Conservation (phyloP, 2,888 invertebrate species). For the Sinodicranocentrus sp. region DNA sequence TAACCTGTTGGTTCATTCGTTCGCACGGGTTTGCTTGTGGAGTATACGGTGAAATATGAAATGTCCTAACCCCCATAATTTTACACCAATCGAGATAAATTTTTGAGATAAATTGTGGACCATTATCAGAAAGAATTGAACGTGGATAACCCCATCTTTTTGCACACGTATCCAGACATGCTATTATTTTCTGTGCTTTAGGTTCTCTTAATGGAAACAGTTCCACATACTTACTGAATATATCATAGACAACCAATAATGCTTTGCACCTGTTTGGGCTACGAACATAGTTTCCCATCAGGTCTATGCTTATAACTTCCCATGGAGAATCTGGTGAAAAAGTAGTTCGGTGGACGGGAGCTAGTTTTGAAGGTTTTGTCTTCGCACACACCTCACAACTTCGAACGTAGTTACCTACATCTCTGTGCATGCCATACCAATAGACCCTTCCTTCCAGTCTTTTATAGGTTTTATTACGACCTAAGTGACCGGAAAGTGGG, state of each 20-base stretch:
- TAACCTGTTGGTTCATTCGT: constrained; percentile 52
- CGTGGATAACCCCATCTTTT: constrained; percentile 48
- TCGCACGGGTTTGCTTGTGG: constrained; percentile 63
- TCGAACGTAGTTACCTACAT: constrained; percentile 39
- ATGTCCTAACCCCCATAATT: constrained; percentile 37
- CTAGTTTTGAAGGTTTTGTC: constrained; percentile 28
- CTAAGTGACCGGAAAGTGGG: constrained; percentile 56
- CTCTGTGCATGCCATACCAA: constrained; percentile 58
- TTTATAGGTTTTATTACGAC: constrained; percentile 53
- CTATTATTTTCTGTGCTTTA: constrained; percentile 23
- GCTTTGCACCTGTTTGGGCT: constrained; percentile 20
- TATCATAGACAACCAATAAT: constrained; percentile 50
- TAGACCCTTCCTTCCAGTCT: constrained; percentile 51
- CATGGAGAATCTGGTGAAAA: constrained; percentile 23
- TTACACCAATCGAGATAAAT: constrained; percentile 42
- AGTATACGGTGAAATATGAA: constrained; percentile 48
- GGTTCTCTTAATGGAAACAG: constrained; percentile 55
- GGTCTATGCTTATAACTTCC: constrained; percentile 42
- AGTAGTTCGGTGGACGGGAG: not conserved
- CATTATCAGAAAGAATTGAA: constrained; percentile 56
- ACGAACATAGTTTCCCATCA: constrained; percentile 64
- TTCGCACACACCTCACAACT: constrained; percentile 60
- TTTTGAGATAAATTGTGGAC: constrained; percentile 52
- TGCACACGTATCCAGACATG: constrained; percentile 32
- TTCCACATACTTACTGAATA: constrained; percentile 56